These are phyloP conservation scores for Agelas oroides DNA, from an alignment of 37 sponge, comb jelly and placozoan genomes.

Conservation along the genomic window DNA sequence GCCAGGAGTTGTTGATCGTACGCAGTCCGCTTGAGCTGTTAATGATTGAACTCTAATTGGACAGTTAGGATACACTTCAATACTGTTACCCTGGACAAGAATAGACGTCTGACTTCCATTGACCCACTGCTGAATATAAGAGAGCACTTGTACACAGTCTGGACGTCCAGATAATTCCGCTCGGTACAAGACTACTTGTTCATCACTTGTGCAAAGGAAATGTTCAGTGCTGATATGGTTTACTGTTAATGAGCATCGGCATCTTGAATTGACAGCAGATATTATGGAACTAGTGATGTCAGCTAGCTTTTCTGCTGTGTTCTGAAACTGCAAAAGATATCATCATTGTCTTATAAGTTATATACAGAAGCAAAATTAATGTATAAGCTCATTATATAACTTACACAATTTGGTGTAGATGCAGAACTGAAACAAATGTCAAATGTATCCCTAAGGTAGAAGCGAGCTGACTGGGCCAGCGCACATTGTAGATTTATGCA, in stretches of 20 bases:
- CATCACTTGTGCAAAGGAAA: neutral
- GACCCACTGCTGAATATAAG: constrained; percentile 3
- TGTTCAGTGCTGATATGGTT: constrained; percentile 6
- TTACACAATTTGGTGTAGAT: no score
- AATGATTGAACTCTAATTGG: neutral
- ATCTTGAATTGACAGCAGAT: neutral
- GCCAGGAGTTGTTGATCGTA: no score
- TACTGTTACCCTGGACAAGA: neutral
- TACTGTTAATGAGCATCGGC: constrained; percentile 2
- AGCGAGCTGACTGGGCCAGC: no score
- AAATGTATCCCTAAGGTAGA: no score
- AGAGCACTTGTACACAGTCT: neutral
- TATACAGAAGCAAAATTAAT: no score
- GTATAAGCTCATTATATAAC: no score
- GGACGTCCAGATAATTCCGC: neutral
- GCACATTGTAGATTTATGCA: no score
- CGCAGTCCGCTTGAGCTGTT: no score
- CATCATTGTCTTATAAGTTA: no score
- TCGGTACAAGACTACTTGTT: constrained; percentile 4
- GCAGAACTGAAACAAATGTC: no score
- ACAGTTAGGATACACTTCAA: neutral
- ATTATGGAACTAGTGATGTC: neutral
- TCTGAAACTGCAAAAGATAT: neutral
- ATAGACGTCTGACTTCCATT: neutral
- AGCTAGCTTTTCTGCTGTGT: neutral